Evolutionary conservation across 2,113 vertebrate genomes (phyloP), one percentile per base, ranked within the genome.

Genomic region (Actinemys pallida): DNA sequence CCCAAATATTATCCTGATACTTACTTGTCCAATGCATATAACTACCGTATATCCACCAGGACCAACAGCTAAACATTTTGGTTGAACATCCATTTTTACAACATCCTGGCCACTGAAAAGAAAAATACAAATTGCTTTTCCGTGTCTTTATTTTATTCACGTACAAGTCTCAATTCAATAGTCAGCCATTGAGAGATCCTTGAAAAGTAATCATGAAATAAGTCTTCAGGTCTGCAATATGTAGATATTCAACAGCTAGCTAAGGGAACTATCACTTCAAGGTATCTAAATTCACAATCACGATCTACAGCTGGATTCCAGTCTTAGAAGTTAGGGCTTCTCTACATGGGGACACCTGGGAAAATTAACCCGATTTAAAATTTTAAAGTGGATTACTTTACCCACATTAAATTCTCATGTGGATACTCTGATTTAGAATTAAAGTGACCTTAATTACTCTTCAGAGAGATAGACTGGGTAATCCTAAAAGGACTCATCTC

Each of bases 41-140:
- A 99, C 98, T 93, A 99, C 97, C 0, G 98, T 96, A 31, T 99
- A 98, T 2, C 99, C 99, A 87, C 99, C 98, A 24, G 98, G 91
- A 72, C 99, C 99, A 6, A 98, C 98, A 0, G 99, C 98, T 50
- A 99, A 96, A 84, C 98, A 98, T 98, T 99, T 99, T 3, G 99
- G 99, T 80, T 99, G 99, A 49, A 98, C 93, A 53, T 99, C 99
- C 99, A 99, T 98, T 97, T 99, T 99, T 92, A 99, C 97, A 84
- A 99, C 93, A 90, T 99, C 99, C 96, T 99, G 98, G 42, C 99
- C 98, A 92, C 99, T 99, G 95, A 27, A 90, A 49, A 81, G 92
- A 69, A 90, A 56, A 94, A 50, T 10, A 50, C 24, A 76, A 57
- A 54, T 27, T 52, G 39, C 12, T 35, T 90, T 59, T n/a, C 42